A percentile compares a stretch with the other conserved stretches of the same genome.
These are phyloP conservation scores for Mastigias papua DNA, from an alignment of 30 jellyfish, hydroid and myxozoan genomes.

Conservation along the genomic window DNA sequence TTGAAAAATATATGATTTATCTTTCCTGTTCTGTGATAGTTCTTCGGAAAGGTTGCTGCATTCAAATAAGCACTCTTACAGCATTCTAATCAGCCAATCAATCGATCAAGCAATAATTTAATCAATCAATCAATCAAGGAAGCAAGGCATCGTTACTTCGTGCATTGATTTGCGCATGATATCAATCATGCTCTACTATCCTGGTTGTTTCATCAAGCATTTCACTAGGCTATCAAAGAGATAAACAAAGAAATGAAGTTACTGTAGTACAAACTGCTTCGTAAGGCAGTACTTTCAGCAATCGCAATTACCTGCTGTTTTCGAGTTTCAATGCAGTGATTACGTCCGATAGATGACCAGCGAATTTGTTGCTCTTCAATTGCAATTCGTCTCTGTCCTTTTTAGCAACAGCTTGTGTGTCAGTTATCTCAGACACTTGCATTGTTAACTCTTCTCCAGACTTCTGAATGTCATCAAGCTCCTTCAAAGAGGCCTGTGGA, in stretches of 20 bases:
- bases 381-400: conserved; percentile 44
- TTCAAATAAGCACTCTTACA: neutral
- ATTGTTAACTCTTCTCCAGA: conserved; percentile 56
- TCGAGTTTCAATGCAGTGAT: conserved; percentile 23
- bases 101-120: neutral
- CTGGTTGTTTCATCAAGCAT: no score
- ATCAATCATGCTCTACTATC: no score
- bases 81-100: neutral
- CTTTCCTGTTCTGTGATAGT: no score
- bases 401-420: neutral
- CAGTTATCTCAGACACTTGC: conserved; percentile 59
- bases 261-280: neutral
- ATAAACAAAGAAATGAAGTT: no score
- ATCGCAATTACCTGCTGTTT: conserved; percentile 30
- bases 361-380: conserved; percentile 10
- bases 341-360: conserved; percentile 52
- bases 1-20: no score
- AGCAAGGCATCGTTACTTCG: no score
- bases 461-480: conserved; percentile 59
- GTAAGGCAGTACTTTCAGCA: neutral
- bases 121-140: neutral
- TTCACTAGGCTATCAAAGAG: no score
- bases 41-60: no score
- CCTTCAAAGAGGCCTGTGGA: conserved; percentile 44
- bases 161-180: no score